Conservation (phyloP, 1,140 invertebrate species). For the Drosophila melanica region DNA sequence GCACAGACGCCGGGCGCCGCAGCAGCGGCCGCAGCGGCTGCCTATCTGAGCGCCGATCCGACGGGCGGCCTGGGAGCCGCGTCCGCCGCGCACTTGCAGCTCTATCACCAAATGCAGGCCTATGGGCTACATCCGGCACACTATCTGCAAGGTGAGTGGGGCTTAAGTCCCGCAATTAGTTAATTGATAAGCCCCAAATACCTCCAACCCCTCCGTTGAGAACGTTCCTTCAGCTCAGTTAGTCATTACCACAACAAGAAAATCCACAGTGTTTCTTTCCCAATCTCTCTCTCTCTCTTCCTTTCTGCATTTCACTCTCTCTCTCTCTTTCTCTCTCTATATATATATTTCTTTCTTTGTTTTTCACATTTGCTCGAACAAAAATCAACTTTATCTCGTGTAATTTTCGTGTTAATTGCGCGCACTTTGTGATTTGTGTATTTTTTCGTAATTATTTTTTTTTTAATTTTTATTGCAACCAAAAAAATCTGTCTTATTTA, state of each 20-base stretch:
- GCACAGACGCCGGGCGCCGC: constrained; percentile 55
- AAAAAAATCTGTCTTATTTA: constrained; percentile 41
- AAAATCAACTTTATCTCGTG: constrained; percentile 22
- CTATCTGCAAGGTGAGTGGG: constrained; percentile 85
- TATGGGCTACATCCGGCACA: constrained; percentile 91
- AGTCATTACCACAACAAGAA: constrained; percentile 32
- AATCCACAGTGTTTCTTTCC: constrained; percentile 25
- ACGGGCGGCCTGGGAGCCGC: constrained; percentile 84
- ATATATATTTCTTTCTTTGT: constrained; percentile 28
- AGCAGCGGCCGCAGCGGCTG: constrained; percentile 66
- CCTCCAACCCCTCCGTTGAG: neutral
- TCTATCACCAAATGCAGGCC: constrained; percentile 91
- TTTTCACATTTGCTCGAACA: constrained; percentile 53
- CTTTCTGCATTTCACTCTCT: neutral
- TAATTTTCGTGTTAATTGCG: constrained; percentile 35
- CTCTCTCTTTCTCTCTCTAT: constrained; percentile 1
- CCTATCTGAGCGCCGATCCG: constrained; percentile 61
- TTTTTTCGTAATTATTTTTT: constrained; percentile 21
- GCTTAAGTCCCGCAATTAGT: neutral
- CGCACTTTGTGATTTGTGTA: constrained; percentile 49
- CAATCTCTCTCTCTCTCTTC: constrained; percentile 12
- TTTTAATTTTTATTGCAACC: constrained; percentile 39
- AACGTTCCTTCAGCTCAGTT: constrained; percentile 34
- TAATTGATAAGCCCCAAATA: constrained; percentile 9
- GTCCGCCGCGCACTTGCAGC: constrained; percentile 87